Conservation (phyloP, 1,140 invertebrate species). For the Eupeodes corollae region DNA sequence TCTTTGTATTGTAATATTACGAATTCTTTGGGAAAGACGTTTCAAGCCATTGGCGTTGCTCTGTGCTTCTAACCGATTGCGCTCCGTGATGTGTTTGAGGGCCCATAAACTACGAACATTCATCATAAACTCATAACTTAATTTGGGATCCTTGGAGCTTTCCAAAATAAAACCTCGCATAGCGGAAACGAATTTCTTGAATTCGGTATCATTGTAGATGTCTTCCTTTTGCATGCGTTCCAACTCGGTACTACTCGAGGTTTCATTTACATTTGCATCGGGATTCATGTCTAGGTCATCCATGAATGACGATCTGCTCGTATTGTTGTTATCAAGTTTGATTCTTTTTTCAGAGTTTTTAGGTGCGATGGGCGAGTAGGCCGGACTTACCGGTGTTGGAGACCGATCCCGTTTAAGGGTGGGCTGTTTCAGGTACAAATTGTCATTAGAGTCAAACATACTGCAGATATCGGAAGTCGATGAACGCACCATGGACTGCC, state of each 20-base stretch:
- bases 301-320: background rate
- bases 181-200: slow-evolving; percentile 1
- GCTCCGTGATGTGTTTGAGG: background rate
- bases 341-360: background rate
- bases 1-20: too few relatives aligned
- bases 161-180: slow-evolving; percentile 9
- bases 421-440: slow-evolving; percentile 8
- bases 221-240: slow-evolving; percentile 1
- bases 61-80: too few relatives aligned
- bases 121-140: slow-evolving; percentile 3
- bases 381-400: slow-evolving; percentile 21
- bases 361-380: slow-evolving; percentile 23
- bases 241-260: background rate
- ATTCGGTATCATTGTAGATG: slow-evolving; percentile 1
- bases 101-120: slow-evolving; percentile 8
- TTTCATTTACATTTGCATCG: background rate
- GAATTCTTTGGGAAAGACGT: too few relatives aligned
- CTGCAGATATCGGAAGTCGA: slow-evolving; percentile 22
- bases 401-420: slow-evolving; percentile 24
- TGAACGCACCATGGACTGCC: slow-evolving; percentile 10
- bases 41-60: too few relatives aligned
- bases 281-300: background rate
- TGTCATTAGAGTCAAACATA: slow-evolving; percentile 24
- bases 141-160: slow-evolving; percentile 5
- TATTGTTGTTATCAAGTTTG: background rate